phyloP scores from a whole-genome alignment of 2,113 vertebrate species.

The Epinephelus moara region DNA sequence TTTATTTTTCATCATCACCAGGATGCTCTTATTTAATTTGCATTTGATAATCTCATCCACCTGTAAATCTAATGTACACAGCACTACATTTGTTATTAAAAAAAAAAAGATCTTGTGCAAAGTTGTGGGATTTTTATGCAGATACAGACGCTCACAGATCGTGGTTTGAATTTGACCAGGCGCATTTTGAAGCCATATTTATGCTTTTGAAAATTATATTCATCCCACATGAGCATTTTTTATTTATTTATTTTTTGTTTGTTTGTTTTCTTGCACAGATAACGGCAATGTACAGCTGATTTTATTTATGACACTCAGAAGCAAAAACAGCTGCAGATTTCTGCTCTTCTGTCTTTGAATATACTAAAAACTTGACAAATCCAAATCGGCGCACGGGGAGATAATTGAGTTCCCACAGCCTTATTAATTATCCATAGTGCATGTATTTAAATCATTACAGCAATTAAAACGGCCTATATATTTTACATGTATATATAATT shows the following conservation, averaged over 20 bases:
- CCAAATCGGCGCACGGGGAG: not conserved
- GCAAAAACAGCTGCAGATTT: not conserved
- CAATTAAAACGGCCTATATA: not conserved
- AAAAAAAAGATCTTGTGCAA: conserved; percentile 21
- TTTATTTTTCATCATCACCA: not conserved
- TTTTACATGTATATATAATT: not conserved
- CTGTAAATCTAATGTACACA: conserved; percentile 44
- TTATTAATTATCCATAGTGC: not conserved
- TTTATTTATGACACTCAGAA: not conserved
- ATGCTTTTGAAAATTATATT: not conserved
- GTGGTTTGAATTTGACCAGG: not conserved
- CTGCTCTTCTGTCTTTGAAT: not conserved
- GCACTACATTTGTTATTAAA: conserved; percentile 36
- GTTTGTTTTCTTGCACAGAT: not conserved
- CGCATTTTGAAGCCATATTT: not conserved
- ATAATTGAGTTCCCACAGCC: conserved; percentile 5
- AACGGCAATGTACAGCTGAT: not conserved
- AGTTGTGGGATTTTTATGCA: conserved; percentile 40
- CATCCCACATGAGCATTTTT: not conserved
- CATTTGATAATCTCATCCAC: conserved; percentile 50
- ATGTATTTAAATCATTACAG: not conserved
- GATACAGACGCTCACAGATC: conserved; percentile 7
- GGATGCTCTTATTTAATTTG: conserved; percentile 40
- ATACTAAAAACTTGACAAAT: not conserved
- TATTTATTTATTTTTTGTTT: not conserved